Evolutionary conservation across 2,888 invertebrate species (phyloP).

Genomic region (Acronicta leporina): DNA sequence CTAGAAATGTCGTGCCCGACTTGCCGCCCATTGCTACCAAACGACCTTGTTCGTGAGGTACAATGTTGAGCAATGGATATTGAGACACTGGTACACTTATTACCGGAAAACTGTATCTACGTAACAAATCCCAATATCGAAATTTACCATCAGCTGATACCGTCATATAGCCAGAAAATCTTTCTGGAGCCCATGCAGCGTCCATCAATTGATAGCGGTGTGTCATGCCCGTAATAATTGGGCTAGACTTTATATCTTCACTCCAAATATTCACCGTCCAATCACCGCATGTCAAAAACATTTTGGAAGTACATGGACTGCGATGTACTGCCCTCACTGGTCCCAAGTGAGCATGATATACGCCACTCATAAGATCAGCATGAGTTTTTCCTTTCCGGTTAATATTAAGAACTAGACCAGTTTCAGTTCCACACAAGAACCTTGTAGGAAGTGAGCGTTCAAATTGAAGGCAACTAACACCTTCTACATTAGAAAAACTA

Average conservation of each 20-base stretch:
- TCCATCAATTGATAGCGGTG: slow-evolving; percentile 67
- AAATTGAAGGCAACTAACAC: slow-evolving; percentile 90
- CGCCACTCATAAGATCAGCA: slow-evolving; percentile 88
- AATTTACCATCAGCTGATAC: slow-evolving; percentile 90
- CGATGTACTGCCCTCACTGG: slow-evolving; percentile 90
- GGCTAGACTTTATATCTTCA: slow-evolving; percentile 88
- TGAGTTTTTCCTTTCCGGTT: slow-evolving; percentile 91
- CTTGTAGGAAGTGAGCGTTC: slow-evolving; percentile 91
- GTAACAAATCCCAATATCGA: slow-evolving; percentile 94
- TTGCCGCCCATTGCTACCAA: slow-evolving; percentile 90
- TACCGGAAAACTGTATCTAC: slow-evolving; percentile 91
- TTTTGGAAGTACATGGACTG: slow-evolving; percentile 90
- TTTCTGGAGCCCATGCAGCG: slow-evolving; percentile 70
- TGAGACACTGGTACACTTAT: slow-evolving; percentile 89
- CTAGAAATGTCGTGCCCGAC: slow-evolving; percentile 90
- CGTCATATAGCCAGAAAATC: slow-evolving; percentile 77
- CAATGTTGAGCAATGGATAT: slow-evolving; percentile 88
- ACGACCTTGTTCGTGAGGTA: slow-evolving; percentile 90
- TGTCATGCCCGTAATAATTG: slow-evolving; percentile 67
- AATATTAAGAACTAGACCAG: slow-evolving; percentile 86
- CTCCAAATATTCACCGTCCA: slow-evolving; percentile 91
- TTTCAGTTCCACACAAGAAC: slow-evolving; percentile 75
- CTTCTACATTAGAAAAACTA: slow-evolving; percentile 86
- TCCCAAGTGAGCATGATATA: slow-evolving; percentile 88
- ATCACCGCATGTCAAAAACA: slow-evolving; percentile 91